A percentile compares a stretch with the other conserved stretches of the same genome.
Evolutionary conservation across 1,140 invertebrate genomes (phyloP).

Genomic region (Callitettix versicolor): DNA sequence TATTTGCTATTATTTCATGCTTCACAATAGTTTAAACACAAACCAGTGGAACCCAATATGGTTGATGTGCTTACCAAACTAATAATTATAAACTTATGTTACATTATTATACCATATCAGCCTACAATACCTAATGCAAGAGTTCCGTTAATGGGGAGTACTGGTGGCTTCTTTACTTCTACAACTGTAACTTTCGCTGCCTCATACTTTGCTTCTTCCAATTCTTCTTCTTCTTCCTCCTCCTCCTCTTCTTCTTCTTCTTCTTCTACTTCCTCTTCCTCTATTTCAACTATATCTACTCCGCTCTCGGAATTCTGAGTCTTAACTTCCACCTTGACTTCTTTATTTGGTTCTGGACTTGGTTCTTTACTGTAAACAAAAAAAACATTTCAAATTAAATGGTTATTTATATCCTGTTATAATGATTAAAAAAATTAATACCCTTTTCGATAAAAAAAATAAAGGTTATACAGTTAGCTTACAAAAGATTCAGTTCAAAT

Average conservation of each 20-base stretch:
- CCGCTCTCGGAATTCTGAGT: not conserved
- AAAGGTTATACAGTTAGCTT: too few relatives aligned
- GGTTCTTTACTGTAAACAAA: slow-evolving; percentile 3
- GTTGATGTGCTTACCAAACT: too few relatives aligned
- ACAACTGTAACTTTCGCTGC: not conserved
- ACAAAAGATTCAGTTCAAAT: too few relatives aligned
- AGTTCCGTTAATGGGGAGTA: slow-evolving; percentile 2
- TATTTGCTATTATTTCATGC: too few relatives aligned
- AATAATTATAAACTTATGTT: too few relatives aligned
- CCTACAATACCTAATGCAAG: slow-evolving; percentile 10
- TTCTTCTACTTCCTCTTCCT: not conserved
- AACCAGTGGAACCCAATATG: too few relatives aligned
- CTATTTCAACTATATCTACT: not conserved
- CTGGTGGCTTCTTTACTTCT: not conserved
- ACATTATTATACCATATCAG: too few relatives aligned
- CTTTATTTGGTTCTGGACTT: slow-evolving; percentile 1
- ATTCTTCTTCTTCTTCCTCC: not conserved
- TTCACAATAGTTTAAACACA: too few relatives aligned
- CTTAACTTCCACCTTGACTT: not conserved
- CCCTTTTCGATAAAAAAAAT: too few relatives aligned
- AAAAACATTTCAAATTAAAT: not conserved
- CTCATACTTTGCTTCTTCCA: not conserved
- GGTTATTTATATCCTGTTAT: too few relatives aligned
- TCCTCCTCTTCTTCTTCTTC: not conserved
- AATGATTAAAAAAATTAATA: too few relatives aligned